Percentiles rank a stretch among this genome's conserved stretches.
Conservation (phyloP, 2,797 vertebrate species). For the Falco cherrug region DNA sequence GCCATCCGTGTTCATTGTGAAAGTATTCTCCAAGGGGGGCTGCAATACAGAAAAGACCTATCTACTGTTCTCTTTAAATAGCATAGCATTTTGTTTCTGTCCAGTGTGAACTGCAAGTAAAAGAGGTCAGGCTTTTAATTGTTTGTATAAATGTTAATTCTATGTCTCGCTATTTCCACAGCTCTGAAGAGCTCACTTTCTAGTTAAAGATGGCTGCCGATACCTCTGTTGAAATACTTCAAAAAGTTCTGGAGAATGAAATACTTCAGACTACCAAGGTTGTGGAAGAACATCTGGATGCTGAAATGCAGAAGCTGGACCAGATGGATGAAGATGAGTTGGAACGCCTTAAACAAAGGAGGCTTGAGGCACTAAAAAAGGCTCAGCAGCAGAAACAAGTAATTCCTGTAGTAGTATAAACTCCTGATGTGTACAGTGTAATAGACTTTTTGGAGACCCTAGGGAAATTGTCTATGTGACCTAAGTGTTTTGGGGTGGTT, state of each 20-base stretch:
- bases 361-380: constrained; percentile 92
- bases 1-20: background rate
- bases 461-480: background rate
- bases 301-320: constrained; percentile 88
- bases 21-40: background rate
- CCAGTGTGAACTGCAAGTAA: background rate
- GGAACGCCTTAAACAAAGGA: constrained; percentile 89
- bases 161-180: background rate
- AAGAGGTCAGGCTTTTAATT: background rate
- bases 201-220: constrained; percentile 80
- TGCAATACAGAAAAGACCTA: background rate
- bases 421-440: background rate
- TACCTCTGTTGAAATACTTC: constrained; percentile 83
- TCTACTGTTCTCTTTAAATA: background rate
- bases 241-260: constrained; percentile 89
- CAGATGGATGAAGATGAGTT: constrained; percentile 94
- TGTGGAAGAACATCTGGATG: constrained; percentile 91
- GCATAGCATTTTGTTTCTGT: background rate
- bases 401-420: constrained; percentile 20
- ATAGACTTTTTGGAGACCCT: background rate
- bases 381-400: constrained; percentile 98
- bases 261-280: constrained; percentile 86
- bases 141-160: background rate
- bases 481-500: background rate
- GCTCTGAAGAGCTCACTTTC: background rate